Evolutionary conservation across 2,113 vertebrate genomes (phyloP).

Genomic region (Poecilia latipinna): DNA sequence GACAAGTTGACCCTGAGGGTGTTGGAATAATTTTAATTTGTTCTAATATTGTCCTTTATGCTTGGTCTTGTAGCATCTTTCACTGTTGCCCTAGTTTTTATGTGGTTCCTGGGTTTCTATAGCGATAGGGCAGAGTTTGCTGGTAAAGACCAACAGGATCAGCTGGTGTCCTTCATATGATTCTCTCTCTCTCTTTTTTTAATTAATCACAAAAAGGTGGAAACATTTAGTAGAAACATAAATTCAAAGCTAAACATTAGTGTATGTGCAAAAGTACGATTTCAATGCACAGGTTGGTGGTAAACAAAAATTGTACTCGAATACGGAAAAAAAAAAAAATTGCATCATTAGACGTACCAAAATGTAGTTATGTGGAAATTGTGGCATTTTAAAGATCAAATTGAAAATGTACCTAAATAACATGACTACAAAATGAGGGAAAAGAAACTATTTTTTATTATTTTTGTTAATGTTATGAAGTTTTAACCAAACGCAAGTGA

Average conservation of each 20-base stretch:
- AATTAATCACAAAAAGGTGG: neutral
- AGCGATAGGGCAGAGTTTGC: constrained; percentile 65
- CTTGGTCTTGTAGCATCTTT: constrained; percentile 29
- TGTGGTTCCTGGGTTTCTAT: constrained; percentile 63
- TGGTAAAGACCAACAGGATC: constrained; percentile 58
- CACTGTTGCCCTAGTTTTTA: constrained; percentile 71
- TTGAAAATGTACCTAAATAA: too few species aligned
- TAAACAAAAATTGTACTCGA: too few species aligned
- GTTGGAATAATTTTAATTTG: neutral
- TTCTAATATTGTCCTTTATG: neutral
- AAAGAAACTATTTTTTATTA: too few species aligned
- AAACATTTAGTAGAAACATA: neutral
- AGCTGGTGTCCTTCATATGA: constrained; percentile 77
- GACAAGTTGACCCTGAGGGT: neutral
- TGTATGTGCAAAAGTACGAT: too few species aligned
- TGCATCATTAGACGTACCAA: too few species aligned
- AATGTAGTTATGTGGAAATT: too few species aligned
- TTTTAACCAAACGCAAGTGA: too few species aligned
- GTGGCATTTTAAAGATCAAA: too few species aligned
- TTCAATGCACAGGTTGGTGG: too few species aligned
- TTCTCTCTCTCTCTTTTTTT: constrained; percentile 74
- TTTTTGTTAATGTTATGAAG: too few species aligned
- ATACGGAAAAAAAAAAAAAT: too few species aligned
- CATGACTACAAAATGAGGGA: too few species aligned
- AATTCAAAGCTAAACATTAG: neutral